A percentile compares a stretch with the other conserved stretches of the same genome.
phyloP scores from a whole-genome alignment of 2,113 vertebrate species.

The Chelonoidis abingdonii region DNA sequence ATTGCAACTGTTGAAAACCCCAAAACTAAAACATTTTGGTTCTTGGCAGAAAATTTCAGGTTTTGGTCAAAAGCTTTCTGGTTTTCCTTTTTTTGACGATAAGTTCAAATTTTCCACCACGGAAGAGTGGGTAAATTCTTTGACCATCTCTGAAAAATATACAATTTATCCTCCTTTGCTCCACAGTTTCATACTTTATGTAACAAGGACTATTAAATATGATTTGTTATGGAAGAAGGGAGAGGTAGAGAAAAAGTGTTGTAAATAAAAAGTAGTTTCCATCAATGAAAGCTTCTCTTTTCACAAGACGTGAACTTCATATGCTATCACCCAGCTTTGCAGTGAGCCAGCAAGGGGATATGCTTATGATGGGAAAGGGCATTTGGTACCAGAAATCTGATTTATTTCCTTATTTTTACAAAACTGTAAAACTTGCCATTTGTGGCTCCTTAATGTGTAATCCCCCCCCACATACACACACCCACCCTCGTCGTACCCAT shows the following conservation, averaged over 20 bases:
- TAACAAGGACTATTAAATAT: not conserved
- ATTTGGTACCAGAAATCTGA: not conserved
- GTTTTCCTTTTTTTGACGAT: not conserved
- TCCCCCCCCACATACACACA: not conserved
- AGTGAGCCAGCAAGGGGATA: not conserved
- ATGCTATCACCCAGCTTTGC: not conserved
- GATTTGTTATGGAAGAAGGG: not conserved
- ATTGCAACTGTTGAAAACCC: not conserved
- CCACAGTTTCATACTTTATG: not conserved
- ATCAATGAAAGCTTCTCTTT: not conserved
- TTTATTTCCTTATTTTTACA: constrained; percentile 4
- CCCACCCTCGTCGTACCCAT: not conserved
- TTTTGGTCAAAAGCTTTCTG: not conserved
- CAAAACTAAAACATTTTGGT: not conserved
- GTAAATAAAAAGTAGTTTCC: not conserved
- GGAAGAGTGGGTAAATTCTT: not conserved
- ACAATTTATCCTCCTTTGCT: not conserved
- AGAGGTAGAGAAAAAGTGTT: not conserved
- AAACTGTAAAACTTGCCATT: not conserved
- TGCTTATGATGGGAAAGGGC: not conserved
- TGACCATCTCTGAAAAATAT: not conserved
- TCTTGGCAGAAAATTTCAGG: not conserved
- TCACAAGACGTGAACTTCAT: not conserved
- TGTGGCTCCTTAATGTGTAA: not conserved
- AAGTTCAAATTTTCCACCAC: not conserved